Evolutionary conservation across 1,140 invertebrate genomes (phyloP).

Genomic region (Papilio helenus): DNA sequence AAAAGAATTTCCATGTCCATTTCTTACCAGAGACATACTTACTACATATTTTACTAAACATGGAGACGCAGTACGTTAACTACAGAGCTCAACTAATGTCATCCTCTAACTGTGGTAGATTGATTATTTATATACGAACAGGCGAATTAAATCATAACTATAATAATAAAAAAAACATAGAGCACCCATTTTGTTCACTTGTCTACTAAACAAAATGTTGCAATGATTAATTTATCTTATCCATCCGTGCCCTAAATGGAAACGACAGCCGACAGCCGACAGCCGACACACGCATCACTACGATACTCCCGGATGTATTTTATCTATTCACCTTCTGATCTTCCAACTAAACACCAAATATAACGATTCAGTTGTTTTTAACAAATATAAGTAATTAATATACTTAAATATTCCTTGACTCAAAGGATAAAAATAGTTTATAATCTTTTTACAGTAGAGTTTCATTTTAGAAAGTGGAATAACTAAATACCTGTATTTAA

Average conservation of each 20-base stretch:
- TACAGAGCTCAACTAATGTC: too few species aligned
- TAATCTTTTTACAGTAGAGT: too few species aligned
- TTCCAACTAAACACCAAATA: slow-evolving; percentile 41
- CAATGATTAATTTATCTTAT: slow-evolving; percentile 47
- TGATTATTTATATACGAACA: not conserved
- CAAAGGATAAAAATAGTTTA: too few species aligned
- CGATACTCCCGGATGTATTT: slow-evolving; percentile 53
- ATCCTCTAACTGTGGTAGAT: not conserved
- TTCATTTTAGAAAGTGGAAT: too few species aligned
- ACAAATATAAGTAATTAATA: not conserved
- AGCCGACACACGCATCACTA: not conserved
- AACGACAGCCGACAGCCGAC: slow-evolving; percentile 15
- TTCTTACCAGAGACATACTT: not conserved
- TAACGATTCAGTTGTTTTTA: not conserved
- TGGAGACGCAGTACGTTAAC: not conserved
- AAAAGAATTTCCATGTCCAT: not conserved
- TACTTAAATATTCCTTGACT: too few species aligned
- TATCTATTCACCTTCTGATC: slow-evolving; percentile 55
- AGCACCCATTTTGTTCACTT: not conserved
- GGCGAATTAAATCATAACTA: not conserved
- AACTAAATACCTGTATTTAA: too few species aligned
- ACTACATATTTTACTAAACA: not conserved
- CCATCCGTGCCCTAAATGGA: slow-evolving; percentile 36
- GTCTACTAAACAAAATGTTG: not conserved
- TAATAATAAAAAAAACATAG: not conserved